Conservation (phyloP, 2,888 invertebrate species). For the Leucophora obtusa region DNA sequence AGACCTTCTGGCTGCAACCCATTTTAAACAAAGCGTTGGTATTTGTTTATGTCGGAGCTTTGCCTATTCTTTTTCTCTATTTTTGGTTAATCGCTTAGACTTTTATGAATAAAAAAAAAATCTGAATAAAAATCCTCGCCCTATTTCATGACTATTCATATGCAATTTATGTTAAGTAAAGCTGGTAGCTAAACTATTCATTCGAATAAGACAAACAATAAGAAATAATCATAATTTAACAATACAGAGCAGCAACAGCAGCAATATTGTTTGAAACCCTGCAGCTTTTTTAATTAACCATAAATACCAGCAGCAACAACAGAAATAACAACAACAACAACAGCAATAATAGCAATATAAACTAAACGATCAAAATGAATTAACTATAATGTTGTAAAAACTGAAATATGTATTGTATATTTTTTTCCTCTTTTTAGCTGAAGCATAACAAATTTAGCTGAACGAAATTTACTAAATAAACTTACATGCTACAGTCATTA, state of each 20-base stretch:
- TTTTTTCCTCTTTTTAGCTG: conserved; percentile 35
- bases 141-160: background rate
- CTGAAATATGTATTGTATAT: conserved; percentile 28
- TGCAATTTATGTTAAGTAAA: background rate
- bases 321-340: background rate
- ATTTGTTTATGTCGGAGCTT: too few relatives aligned
- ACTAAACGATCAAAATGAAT: conserved; percentile 33
- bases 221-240: conserved; percentile 58
- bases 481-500: conserved; percentile 48
- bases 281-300: conserved; percentile 67
- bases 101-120: too few relatives aligned
- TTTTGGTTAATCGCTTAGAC: too few relatives aligned
- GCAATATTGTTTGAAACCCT: conserved; percentile 53
- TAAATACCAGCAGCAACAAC: conserved; percentile 29
- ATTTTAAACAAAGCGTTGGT: too few relatives aligned
- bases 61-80: too few relatives aligned
- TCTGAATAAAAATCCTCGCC: too few relatives aligned
- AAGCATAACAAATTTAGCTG: conserved; percentile 56
- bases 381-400: background rate
- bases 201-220: conserved; percentile 44
- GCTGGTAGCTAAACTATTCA: conserved; percentile 40
- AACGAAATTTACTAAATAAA: conserved; percentile 22
- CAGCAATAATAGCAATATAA: background rate
- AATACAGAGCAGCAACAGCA: background rate
- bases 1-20: too few relatives aligned